Conservation (phyloP, 2,113 vertebrate genomes). For the Romanogobio albipinnatus region DNA sequence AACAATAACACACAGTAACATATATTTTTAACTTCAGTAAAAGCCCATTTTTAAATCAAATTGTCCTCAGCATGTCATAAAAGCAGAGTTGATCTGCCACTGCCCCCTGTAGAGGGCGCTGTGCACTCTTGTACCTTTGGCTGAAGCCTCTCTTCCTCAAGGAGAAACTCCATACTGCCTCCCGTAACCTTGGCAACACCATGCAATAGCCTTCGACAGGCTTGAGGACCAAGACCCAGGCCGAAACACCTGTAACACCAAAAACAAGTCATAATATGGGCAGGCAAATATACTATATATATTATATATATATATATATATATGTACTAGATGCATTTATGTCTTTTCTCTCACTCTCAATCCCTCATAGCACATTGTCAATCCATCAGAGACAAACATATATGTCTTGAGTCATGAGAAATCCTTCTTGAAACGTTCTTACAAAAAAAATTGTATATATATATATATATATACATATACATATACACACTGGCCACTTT, state of each 20-base stretch:
- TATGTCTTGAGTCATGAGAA: too few relatives aligned
- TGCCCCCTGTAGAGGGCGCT: slow-evolving; percentile 53
- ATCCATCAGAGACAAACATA: too few relatives aligned
- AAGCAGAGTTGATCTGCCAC: not conserved
- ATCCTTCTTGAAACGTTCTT: too few relatives aligned
- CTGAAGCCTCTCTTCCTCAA: slow-evolving; percentile 86
- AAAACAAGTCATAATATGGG: not conserved
- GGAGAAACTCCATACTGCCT: slow-evolving; percentile 82
- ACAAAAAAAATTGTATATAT: too few relatives aligned
- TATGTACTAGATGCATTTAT: too few relatives aligned
- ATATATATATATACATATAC: too few relatives aligned
- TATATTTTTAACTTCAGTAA: not conserved
- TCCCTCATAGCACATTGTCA: too few relatives aligned
- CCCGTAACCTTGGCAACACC: slow-evolving; percentile 86
- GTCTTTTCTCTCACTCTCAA: too few relatives aligned
- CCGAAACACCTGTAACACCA: slow-evolving; percentile 82
- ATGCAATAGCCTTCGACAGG: slow-evolving; percentile 81
- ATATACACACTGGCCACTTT: too few relatives aligned
- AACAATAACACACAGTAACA: not conserved
- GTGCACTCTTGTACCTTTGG: slow-evolving; percentile 83
- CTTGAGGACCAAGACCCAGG: slow-evolving; percentile 81
- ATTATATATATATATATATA: too few relatives aligned
- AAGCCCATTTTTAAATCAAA: not conserved
- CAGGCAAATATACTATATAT: not conserved
- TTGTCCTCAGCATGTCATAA: too few relatives aligned